phyloP scores from a whole-genome alignment of 2,113 vertebrate species.

The Python bivittatus region DNA sequence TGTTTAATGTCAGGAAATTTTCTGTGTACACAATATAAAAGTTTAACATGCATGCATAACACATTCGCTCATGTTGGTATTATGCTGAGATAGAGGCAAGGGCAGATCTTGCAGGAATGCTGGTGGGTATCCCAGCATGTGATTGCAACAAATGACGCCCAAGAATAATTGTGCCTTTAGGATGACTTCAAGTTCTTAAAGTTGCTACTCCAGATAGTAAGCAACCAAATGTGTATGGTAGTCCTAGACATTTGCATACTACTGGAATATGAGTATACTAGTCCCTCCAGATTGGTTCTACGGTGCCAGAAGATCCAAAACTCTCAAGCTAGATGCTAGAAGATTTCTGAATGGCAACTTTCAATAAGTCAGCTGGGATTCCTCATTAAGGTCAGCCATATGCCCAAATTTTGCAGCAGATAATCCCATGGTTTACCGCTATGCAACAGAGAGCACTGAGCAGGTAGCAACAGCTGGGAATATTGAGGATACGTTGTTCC shows the following conservation, averaged over 20 bases:
- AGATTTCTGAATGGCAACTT: not conserved
- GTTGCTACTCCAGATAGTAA: no score
- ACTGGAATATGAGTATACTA: not conserved
- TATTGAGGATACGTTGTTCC: not conserved
- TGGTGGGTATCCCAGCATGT: not conserved
- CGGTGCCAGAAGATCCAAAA: not conserved
- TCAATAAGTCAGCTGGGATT: not conserved
- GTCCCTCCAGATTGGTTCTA: not conserved
- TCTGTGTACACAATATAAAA: not conserved
- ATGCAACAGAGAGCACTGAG: not conserved
- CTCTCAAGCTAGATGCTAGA: not conserved
- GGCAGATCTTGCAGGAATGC: not conserved
- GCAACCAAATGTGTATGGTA: not conserved
- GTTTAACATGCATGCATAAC: not conserved
- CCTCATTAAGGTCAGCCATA: not conserved
- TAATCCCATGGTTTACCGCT: not conserved
- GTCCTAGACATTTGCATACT: not conserved
- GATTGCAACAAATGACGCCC: not conserved
- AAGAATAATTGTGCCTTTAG: not conserved
- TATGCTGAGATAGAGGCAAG: not conserved
- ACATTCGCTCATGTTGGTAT: not conserved
- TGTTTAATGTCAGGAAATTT: not conserved
- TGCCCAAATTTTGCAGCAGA: not conserved
- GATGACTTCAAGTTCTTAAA: not conserved
- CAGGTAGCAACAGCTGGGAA: not conserved